Evolutionary conservation across 2,797 vertebrate genomes (phyloP), one percentile per base, ranked within the genome.

Genomic region (Galago senegalensis): DNA sequence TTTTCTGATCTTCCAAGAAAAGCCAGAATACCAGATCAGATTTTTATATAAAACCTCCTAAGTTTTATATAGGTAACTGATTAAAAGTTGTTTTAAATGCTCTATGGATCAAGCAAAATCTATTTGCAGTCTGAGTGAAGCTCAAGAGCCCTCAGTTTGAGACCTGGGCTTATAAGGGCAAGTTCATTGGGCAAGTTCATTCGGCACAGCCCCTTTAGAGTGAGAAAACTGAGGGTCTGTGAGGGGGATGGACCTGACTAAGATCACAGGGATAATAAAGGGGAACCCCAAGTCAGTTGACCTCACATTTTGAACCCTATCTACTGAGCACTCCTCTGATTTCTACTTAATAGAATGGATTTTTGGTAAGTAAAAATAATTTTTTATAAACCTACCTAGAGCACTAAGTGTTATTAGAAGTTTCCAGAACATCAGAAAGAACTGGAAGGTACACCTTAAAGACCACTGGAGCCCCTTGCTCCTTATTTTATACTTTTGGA

Each of bases 21-120:
- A 91, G 25, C 23, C 53, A 61, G 63, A 69, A 82, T 86, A 60
- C 3, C 18, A 89, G 20, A 87, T 84, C 27, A 87, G 29, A 87
- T 87, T 79, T 80, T 89, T 91, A 61, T 34, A 56, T 87, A 73
- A 93, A 89, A 69, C 65, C 25, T 93, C 29, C 77, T 88, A 65
- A 85, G 40, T 93, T 85, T 76, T 85, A 87, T 83, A 89, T 53
- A 25, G 77, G 43, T 31, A 83, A 81, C 5, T 3, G 17, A 83
- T 6, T 46, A 9, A 83, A 93, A 86, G 70, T 31, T 79, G 87
- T 88, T 87, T 88, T 11, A 34, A 61, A 69, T 31, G 18, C 18
- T 79, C 21, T 61, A 27, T 17, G 11, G n/a, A 82, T 92, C 67
- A 91, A 88, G 43, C 9, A 46, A 87, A 87, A 40, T 31, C 53